Evolutionary conservation across 2,113 vertebrate genomes (phyloP), one percentile per base, ranked within the genome.

Genomic region (Centropus bengalensis): DNA sequence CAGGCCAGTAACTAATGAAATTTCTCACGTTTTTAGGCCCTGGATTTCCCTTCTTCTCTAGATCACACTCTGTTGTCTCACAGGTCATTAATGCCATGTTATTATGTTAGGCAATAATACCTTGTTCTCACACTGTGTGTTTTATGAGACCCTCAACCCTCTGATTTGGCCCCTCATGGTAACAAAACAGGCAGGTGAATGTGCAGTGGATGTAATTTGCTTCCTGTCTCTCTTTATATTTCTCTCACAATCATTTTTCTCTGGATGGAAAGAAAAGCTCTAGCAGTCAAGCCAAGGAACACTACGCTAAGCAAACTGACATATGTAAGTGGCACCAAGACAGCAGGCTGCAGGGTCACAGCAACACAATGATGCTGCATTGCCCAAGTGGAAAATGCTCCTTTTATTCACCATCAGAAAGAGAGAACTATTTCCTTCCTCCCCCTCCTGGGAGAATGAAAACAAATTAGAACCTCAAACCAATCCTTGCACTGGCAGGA

Each of bases 401-500:
- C 63, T 93, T 92, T 76, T 55, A 81, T 70, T 89, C 5, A 3
- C 66, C 40, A 81, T 55, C 56, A 86, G 90, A 88, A 91, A 51
- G 36, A 80, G 55, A 71, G 56, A 90, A 81, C 4, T 55, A 22
- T 60, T 89, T 74, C 83, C 54, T 95, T 81, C 64, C 93, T 80
- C 96, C 93, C 89, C 88, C 91, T 94, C 55, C 91, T 75, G 69
- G 75, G 85, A 85, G 71, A 15, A 94, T 42, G 78, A 75, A 94
- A 95, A 86, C 58, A 70, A 90, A 86, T 59, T n/a, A 74, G 84
- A 89, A 71, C 82, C 93, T 82, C 91, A 94, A 93, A 90, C 95
- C 94, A 96, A 97, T 96, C 96, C 93, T 94, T 89, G 94, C 92
- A 78, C 38, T 87, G 80, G 89, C 64, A 91, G 92, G 82, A 90